Evolutionary conservation across 2,888 invertebrate species (phyloP).

Genomic region (Exephanes ischioxanthus): DNA sequence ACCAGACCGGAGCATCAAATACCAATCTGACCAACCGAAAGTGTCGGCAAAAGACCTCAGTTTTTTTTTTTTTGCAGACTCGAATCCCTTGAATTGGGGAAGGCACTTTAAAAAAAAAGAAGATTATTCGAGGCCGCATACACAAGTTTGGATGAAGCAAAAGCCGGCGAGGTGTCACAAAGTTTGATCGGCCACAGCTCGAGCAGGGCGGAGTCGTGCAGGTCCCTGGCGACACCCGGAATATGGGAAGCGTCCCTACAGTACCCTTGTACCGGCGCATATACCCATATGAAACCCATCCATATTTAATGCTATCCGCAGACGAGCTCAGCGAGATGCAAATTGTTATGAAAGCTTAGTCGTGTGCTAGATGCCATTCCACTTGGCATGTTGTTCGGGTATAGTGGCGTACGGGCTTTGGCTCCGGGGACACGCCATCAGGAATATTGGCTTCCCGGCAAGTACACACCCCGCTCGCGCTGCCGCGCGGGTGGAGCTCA

Average conservation of each 20-base stretch:
- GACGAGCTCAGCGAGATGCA: slow-evolving; percentile 79
- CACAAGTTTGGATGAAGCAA: slow-evolving; percentile 32
- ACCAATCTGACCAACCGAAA: too few species aligned
- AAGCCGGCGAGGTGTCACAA: slow-evolving; percentile 61
- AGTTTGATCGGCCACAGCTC: slow-evolving; percentile 68
- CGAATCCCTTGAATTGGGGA: background rate
- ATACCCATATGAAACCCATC: slow-evolving; percentile 77
- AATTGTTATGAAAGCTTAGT: slow-evolving; percentile 84
- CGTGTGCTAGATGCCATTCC: slow-evolving; percentile 71
- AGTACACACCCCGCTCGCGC: background rate
- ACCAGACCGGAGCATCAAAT: too few species aligned
- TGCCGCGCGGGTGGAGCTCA: background rate
- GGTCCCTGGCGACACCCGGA: slow-evolving; percentile 60
- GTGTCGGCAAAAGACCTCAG: too few species aligned
- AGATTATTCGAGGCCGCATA: background rate
- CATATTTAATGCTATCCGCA: slow-evolving; percentile 81
- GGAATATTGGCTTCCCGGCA: slow-evolving; percentile 74
- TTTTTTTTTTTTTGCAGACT: background rate
- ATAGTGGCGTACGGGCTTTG: slow-evolving; percentile 34
- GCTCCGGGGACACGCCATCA: slow-evolving; percentile 73
- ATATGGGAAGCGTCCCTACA: slow-evolving; percentile 65
- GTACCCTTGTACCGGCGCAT: slow-evolving; percentile 68
- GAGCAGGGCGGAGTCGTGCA: slow-evolving; percentile 45
- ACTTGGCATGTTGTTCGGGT: slow-evolving; percentile 28
- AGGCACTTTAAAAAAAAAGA: slow-evolving; percentile 21